phyloP scores from a whole-genome alignment of 1,140 invertebrate genomes.

The Trinorchestia longiramus region DNA sequence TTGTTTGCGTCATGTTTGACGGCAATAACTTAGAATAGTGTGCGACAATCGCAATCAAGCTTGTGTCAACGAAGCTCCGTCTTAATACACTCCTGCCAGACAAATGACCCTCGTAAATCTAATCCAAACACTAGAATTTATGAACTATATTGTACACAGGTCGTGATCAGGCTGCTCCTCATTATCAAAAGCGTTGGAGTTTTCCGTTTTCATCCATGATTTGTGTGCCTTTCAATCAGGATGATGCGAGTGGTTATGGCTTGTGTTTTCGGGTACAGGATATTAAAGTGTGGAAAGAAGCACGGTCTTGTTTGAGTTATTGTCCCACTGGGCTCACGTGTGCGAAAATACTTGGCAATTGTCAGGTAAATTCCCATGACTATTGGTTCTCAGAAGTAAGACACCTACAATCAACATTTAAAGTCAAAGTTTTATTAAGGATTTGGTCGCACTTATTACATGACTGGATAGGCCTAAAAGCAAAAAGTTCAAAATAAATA shows the following conservation, averaged over 20 bases:
- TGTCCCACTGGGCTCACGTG: not conserved
- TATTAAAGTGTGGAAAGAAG: not conserved
- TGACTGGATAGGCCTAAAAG: not conserved
- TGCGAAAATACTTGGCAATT: not conserved
- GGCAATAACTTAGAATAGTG: not conserved
- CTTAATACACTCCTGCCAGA: conserved; percentile 12
- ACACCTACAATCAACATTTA: not conserved
- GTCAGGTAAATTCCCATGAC: not conserved
- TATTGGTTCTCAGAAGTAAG: not conserved
- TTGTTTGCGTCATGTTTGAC: conserved; percentile 52
- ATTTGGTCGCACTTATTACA: not conserved
- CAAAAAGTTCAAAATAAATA: not conserved
- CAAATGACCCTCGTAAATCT: conserved; percentile 45
- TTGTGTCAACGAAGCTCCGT: conserved; percentile 48
- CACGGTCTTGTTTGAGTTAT: not conserved
- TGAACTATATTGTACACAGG: conserved; percentile 21
- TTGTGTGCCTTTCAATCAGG: conserved; percentile 7
- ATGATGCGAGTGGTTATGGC: conserved; percentile 15
- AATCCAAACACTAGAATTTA: conserved; percentile 17
- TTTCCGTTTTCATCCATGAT: conserved; percentile 44
- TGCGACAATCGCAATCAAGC: conserved; percentile 46
- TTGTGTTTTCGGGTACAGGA: not conserved
- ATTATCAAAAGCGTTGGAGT: not conserved
- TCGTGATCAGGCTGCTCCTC: not conserved
- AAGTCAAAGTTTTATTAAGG: not conserved